Evolutionary conservation across 2,113 vertebrate species (phyloP), one percentile per base, ranked within the genome.

Genomic region (Martes martes): DNA sequence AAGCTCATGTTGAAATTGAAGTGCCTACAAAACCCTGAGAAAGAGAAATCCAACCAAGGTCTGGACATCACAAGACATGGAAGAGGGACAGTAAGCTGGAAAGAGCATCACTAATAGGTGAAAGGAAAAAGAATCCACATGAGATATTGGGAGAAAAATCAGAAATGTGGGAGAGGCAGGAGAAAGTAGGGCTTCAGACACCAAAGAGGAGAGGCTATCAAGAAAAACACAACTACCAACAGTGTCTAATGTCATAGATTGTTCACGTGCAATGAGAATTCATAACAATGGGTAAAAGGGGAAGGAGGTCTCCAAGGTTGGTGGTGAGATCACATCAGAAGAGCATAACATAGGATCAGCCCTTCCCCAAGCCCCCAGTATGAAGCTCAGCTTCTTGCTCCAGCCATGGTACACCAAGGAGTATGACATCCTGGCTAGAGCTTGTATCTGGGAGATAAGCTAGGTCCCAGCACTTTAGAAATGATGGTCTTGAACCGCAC

Each of bases 391-490:
- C 24, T 71, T 11, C 47, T 65, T 39, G 33, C 18, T 84, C 19
- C 42, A 57, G 65, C 36, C 57, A 5, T 0, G 5, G 52, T 31
- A 42, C 84, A 63, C 74, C 61, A 69, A 63, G 55, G 28, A 88
- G 36, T 28, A n/a, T 10, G 45, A 47, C 50, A 76, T 63, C 63
- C 69, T 73, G 73, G 55, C 73, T 89, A 31, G 4, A 36, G n/a
- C 76, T 55, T 57, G 15, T 7, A 13, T 93, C 94, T 88, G 76
- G 71, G 91, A 91, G 50, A 80, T 39, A 39, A 74, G n/a, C 81
- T 93, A 87, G 96, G 55, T 39, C 57, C 61, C 36, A 55, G 69
- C 78, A 78, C 89, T 85, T 94, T 19, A 69, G 92, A 91, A 88
- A 94, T 39, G 83, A 93, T 28, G 28, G 47, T n/a, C 47, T 47